Base-by-base conservation (phyloP, 2,888 invertebrate species). In the Oligia latruncula region DNA sequence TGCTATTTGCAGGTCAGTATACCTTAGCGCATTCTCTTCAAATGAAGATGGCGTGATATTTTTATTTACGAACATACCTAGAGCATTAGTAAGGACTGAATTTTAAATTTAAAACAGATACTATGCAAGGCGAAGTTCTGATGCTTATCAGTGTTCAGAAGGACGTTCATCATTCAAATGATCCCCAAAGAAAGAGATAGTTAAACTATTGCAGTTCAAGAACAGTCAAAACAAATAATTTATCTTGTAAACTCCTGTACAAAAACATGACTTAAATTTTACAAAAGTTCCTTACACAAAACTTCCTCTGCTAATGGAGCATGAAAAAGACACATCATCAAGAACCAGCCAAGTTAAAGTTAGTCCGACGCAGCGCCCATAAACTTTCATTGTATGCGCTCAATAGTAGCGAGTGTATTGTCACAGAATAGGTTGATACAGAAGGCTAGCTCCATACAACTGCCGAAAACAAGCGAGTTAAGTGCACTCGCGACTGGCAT, bases 321-420 rank as follows among this genome's bases (percentile, higher is more conserved):
- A 70, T 85, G 77, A 82, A 85, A 77, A 85, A 82, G 85, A 75
- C 77, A 71, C 78, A 77, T 79, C 77, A 85, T 79, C 79, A 73
- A 82, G 79, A 83, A 83, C 73, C 62, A 78, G 55, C 65, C 74
- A 75, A 77, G 85, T 82, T 74, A 66, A 82, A 82, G 67, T 85
- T 70, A 77, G 43, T 58, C 55, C 71, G 60, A 71, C 35, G 72
- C 74, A 78, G 76, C 66, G 70, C 73, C 71, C 70, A 64, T 81
- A 82, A 87, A 87, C 78, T 85, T 85, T 79, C 75, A 87, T 82
- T 85, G 81, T 81, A 77, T 85, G 77, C 83, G 77, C 78, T 78
- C 60, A 68, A 76, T 80, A 73, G 83, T 78, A 55, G 62, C 40
- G 1, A 64, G 23, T 68, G 4, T 81, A 68, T 55, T 80, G 29